phyloP scores from a whole-genome alignment of 2,797 vertebrate genomes.

The Falco berigora region DNA sequence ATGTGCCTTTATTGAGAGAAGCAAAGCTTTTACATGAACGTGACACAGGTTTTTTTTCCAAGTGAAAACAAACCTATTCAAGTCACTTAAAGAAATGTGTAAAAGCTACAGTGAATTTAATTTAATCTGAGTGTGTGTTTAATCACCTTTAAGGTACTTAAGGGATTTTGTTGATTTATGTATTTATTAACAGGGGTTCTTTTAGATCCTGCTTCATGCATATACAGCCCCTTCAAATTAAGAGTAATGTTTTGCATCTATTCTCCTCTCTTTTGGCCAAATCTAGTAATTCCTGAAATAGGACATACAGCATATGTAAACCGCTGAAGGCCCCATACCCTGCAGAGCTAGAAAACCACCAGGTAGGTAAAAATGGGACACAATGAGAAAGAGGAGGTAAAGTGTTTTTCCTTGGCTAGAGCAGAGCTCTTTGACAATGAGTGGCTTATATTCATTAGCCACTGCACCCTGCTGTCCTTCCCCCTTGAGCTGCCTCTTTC shows the following conservation, averaged over 20 bases:
- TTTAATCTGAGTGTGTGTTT: constrained; percentile 32
- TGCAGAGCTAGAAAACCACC: neutral
- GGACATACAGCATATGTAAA: neutral
- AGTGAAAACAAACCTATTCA: constrained; percentile 18
- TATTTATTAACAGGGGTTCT: constrained; percentile 16
- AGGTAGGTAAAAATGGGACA: neutral
- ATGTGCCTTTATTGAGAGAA: constrained; percentile 34
- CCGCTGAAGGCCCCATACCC: neutral
- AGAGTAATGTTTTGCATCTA: neutral
- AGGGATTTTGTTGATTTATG: constrained; percentile 26
- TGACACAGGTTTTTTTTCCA: neutral
- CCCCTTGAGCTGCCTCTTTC: neutral
- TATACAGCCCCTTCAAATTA: neutral
- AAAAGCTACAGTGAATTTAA: constrained; percentile 31
- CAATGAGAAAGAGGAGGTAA: neutral
- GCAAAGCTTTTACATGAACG: neutral
- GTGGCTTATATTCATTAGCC: neutral
- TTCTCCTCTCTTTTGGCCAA: neutral
- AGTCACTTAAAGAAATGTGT: neutral
- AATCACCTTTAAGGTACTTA: constrained; percentile 40
- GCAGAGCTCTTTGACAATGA: neutral
- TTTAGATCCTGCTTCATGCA: neutral
- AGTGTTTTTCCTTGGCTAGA: neutral
- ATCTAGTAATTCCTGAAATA: neutral
- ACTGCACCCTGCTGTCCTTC: neutral